Evolutionary conservation across 1,140 invertebrate species (phyloP).

Genomic region (Pygmarrhopalites habei): DNA sequence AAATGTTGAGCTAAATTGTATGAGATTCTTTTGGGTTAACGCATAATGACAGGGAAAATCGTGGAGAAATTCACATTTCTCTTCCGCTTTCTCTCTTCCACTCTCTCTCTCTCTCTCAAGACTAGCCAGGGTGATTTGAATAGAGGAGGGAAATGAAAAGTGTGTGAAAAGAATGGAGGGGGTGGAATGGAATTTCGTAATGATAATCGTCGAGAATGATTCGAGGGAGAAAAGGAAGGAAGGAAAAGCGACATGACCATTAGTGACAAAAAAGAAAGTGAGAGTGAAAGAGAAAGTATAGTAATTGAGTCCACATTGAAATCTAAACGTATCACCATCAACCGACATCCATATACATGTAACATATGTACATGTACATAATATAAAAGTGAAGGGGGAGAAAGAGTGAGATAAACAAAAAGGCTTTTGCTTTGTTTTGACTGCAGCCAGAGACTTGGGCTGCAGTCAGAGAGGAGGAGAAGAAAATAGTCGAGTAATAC

Average conservation of each 20-base stretch:
- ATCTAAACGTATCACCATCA: slow-evolving; percentile 12
- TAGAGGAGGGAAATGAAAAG: not conserved
- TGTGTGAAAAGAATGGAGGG: not conserved
- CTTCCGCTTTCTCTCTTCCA: no score
- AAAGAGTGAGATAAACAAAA: not conserved
- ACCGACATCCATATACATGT: not conserved
- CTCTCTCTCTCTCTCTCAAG: no score
- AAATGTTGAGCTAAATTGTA: no score
- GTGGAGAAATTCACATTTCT: no score
- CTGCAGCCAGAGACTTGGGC: not conserved
- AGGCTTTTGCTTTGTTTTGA: no score
- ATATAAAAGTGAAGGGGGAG: slow-evolving; percentile 1
- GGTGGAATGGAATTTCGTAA: not conserved
- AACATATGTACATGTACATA: slow-evolving; percentile 4
- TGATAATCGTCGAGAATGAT: not conserved
- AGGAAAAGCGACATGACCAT: slow-evolving; percentile 4
- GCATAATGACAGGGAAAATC: no score
- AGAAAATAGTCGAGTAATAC: not conserved
- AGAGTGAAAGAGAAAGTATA: not conserved
- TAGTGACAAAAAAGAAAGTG: not conserved
- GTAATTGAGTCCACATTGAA: slow-evolving; percentile 10
- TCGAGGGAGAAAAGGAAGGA: not conserved
- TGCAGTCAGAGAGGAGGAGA: not conserved
- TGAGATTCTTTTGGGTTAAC: no score
- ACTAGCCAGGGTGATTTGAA: no score